phyloP scores from a whole-genome alignment of 2,888 invertebrate species.

The Cephus rjabovi region DNA sequence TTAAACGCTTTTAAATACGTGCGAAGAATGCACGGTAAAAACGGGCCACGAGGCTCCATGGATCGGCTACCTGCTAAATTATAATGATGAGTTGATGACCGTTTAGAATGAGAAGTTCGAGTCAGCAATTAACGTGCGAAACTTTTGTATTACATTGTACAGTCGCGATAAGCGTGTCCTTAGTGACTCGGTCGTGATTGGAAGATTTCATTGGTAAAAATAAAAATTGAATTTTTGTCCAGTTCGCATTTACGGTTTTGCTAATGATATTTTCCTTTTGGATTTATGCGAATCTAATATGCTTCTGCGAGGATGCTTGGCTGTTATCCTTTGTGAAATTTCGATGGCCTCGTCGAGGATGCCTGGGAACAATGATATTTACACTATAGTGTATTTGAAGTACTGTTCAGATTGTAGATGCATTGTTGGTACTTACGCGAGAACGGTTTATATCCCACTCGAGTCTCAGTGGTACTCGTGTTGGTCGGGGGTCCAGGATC shows the following conservation, averaged over 20 bases:
- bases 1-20: conserved; percentile 59
- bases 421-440: conserved; percentile 4
- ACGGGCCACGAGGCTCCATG: conserved; percentile 8
- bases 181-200: not conserved
- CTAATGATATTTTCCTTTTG: too few relatives aligned
- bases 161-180: not conserved
- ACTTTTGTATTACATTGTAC: not conserved
- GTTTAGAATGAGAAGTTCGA: conserved; percentile 22
- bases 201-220: not conserved
- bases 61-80: conserved; percentile 35
- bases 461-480: conserved; percentile 22
- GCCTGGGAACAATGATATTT: conserved; percentile 19
- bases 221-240: not conserved
- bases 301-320: not conserved
- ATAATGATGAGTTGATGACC: conserved; percentile 34
- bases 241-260: not conserved
- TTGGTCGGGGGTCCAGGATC: conserved; percentile 10
- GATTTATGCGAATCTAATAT: not conserved
- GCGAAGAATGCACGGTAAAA: conserved; percentile 34
- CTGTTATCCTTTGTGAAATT: not conserved
- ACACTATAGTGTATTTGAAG: conserved; percentile 17
- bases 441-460: conserved; percentile 25
- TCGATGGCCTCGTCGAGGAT: not conserved
- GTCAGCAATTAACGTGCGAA: conserved; percentile 25
- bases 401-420: conserved; percentile 22